These are phyloP conservation scores for Phoxinus phoxinus DNA, from an alignment of 2,113 vertebrate species.

Conservation along the genomic window DNA sequence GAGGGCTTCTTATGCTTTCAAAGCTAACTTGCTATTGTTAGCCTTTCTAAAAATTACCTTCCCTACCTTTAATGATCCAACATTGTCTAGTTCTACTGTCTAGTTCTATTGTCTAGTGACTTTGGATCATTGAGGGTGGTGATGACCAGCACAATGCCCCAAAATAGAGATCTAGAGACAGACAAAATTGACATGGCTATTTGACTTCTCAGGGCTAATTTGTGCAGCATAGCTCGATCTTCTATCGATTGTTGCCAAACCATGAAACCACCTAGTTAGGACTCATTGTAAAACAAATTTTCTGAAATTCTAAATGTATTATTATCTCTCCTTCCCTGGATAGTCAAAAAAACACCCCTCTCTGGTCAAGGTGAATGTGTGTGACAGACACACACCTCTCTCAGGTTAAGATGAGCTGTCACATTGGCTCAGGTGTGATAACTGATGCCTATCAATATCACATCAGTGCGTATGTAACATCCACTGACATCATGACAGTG, in stretches of 20 bases:
- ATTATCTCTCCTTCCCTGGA: background rate
- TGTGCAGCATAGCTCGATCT: no score
- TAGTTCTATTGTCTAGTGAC: no score
- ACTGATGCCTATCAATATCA: background rate
- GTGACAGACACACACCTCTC: constrained; percentile 15
- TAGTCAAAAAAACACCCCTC: background rate
- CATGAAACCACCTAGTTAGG: background rate
- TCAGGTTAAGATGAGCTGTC: constrained; percentile 19
- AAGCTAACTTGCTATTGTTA: no score
- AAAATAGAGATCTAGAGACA: background rate
- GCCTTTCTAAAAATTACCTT: no score
- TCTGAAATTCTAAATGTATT: background rate
- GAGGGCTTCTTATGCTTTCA: no score
- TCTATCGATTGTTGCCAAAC: background rate
- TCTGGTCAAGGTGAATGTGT: background rate
- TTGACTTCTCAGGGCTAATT: no score
- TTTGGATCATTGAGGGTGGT: background rate
- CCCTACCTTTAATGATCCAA: background rate
- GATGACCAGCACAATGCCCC: background rate
- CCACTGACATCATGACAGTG: constrained; percentile 1
- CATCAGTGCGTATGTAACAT: background rate
- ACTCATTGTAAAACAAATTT: background rate
- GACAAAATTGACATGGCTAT: no score
- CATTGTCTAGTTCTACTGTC: background rate
- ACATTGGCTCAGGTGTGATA: constrained; percentile 22